Percentiles rank a stretch among this genome's conserved stretches.
phyloP scores from a whole-genome alignment of 1,140 invertebrate species.

The Cherax quadricarinatus region DNA sequence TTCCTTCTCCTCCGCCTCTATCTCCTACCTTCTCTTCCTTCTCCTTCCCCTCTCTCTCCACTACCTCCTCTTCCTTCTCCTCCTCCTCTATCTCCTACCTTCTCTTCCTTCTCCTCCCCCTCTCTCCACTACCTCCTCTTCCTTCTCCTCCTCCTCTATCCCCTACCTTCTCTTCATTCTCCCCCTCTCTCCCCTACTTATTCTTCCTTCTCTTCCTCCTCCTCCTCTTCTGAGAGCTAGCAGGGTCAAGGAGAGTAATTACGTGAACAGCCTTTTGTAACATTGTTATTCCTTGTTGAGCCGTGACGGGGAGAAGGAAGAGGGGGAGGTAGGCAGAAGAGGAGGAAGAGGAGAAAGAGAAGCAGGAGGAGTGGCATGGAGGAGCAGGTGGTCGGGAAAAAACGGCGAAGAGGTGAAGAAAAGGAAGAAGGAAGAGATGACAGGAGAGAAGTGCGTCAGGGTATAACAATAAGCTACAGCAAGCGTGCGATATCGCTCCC shows the following conservation, averaged over 20 bases:
- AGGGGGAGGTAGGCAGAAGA: neutral
- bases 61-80: too few species aligned
- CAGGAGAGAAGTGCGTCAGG: neutral
- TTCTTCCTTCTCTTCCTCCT: neutral
- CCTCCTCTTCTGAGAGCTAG: neutral
- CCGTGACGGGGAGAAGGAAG: neutral
- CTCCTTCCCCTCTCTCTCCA: too few species aligned
- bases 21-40: too few species aligned
- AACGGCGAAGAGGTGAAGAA: neutral
- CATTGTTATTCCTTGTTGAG: constrained; percentile 8
- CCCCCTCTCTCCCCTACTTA: neutral
- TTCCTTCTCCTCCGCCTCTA: too few species aligned
- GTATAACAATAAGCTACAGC: too few species aligned
- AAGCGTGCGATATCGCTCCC: too few species aligned
- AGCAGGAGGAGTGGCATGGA: neutral
- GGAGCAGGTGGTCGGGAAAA: neutral
- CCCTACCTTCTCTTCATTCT: too few species aligned
- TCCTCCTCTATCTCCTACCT: too few species aligned
- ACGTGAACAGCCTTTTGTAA: neutral
- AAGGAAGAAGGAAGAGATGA: neutral
- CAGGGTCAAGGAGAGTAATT: neutral
- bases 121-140: too few species aligned
- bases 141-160: too few species aligned
- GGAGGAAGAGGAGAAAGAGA: neutral
- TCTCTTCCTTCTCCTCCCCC: too few species aligned